Percentiles rank a stretch among this genome's conserved stretches.
Conservation (phyloP, 2,797 vertebrate genomes). For the Melanotaenia nigrans region DNA sequence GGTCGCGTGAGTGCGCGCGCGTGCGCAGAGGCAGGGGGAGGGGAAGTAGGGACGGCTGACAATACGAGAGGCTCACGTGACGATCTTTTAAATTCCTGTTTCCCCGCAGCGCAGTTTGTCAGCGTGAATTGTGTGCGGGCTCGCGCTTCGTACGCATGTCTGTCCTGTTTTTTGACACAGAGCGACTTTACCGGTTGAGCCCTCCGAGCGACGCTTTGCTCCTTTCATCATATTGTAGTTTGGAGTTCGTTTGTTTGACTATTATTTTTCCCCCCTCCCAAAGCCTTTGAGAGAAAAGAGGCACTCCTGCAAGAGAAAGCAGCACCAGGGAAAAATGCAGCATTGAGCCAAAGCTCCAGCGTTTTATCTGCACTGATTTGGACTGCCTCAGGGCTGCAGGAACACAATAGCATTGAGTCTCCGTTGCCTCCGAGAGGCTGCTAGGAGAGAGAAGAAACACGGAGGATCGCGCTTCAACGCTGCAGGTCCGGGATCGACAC, state of each 20-base stretch:
- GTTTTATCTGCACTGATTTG: slow-evolving; percentile 30
- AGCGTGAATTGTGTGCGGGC: slow-evolving; percentile 40
- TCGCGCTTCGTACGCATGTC: slow-evolving; percentile 41
- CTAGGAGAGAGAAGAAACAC: slow-evolving; percentile 2
- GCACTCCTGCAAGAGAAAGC: slow-evolving; percentile 17
- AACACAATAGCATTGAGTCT: slow-evolving; percentile 30
- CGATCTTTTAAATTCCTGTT: slow-evolving; percentile 78
- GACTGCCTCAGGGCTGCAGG: slow-evolving; percentile 20
- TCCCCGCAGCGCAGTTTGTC: slow-evolving; percentile 82
- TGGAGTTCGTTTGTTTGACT: slow-evolving; percentile 58
- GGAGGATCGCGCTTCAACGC: slow-evolving; percentile 37
- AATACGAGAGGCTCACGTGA: slow-evolving; percentile 77
- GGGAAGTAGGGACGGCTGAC: slow-evolving; percentile 45
- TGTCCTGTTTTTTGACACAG: slow-evolving; percentile 22
- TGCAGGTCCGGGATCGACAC: slow-evolving; percentile 57
- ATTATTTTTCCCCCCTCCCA: slow-evolving; percentile 15
- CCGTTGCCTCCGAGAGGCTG: slow-evolving; percentile 30
- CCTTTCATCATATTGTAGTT: slow-evolving; percentile 69
- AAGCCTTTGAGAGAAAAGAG: slow-evolving; percentile 43
- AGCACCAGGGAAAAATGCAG: slow-evolving; percentile 48
- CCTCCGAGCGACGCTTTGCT: slow-evolving; percentile 58
- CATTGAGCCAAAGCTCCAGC: slow-evolving; percentile 17
- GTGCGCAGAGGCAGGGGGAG: background rate
- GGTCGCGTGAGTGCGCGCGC: background rate
- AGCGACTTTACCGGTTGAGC: slow-evolving; percentile 46